Conservation (phyloP, 2,797 vertebrate species). For the Anguilla anguilla region DNA sequence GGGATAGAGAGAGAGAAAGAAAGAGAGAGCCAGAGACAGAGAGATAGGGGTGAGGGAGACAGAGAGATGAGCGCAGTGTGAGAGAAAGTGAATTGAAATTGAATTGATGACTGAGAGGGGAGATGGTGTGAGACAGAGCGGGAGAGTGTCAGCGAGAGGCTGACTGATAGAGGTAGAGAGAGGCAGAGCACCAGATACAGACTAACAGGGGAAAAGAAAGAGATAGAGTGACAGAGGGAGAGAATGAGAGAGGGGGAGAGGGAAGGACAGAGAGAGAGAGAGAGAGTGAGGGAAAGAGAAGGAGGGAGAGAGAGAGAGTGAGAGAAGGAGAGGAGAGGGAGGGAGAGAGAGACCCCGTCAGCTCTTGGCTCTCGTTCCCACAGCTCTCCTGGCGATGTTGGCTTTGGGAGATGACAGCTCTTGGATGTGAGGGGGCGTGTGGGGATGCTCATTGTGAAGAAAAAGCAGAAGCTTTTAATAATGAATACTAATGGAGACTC, state of each 20-base stretch:
- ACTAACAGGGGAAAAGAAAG: background rate
- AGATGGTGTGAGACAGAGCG: background rate
- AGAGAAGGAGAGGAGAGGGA: background rate
- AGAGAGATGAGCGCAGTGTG: background rate
- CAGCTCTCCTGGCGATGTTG: background rate
- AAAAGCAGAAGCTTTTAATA: background rate
- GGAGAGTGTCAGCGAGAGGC: background rate
- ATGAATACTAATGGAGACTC: background rate
- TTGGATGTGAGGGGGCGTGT: background rate
- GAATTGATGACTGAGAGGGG: background rate
- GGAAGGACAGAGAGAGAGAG: background rate
- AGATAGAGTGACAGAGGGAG: background rate
- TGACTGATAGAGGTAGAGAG: background rate
- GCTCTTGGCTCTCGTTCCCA: background rate
- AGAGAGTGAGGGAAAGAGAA: background rate
- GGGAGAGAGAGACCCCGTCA: background rate
- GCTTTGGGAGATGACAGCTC: background rate
- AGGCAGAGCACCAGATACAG: background rate
- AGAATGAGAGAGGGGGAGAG: background rate
- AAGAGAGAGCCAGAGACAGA: background rate
- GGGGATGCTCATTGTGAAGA: background rate
- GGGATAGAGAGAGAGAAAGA: background rate
- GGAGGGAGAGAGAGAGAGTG: background rate
- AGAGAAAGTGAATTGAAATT: conserved; percentile 37
- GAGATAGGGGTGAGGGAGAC: too few species aligned